Evolutionary conservation across 2,888 invertebrate species (phyloP).

Genomic region (Cenopis cana): DNA sequence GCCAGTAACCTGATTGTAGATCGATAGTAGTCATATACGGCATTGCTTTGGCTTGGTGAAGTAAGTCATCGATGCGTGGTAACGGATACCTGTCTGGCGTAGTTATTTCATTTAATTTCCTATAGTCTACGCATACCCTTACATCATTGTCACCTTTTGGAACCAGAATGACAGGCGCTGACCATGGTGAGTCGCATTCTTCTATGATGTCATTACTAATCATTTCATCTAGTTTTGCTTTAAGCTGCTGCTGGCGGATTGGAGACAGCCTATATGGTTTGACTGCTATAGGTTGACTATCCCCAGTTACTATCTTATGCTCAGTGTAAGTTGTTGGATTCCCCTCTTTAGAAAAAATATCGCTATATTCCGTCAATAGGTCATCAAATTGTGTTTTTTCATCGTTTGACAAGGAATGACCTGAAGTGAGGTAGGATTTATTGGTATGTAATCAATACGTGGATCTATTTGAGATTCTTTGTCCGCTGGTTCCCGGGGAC

Average conservation of each 20-base stretch:
- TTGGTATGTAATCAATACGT: background rate
- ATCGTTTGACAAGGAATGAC: background rate
- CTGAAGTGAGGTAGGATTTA: conserved; percentile 11
- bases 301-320: conserved; percentile 53
- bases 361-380: conserved; percentile 9
- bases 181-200: no score
- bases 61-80: no score
- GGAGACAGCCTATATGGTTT: conserved; percentile 49
- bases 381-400: conserved; percentile 2
- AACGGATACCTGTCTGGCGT: no score
- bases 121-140: no score
- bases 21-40: no score
- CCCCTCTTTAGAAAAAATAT: conserved; percentile 34
- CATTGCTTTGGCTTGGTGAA: no score
- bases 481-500: background rate
- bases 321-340: conserved; percentile 36
- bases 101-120: no score
- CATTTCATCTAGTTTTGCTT: no score
- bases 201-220: no score
- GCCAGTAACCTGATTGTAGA: no score
- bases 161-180: no score
- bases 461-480: background rate
- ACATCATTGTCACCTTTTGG: no score
- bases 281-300: conserved; percentile 49
- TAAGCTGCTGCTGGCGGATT: background rate